Conservation (phyloP, 2,113 vertebrate genomes). For the Podarcis cretensis region DNA sequence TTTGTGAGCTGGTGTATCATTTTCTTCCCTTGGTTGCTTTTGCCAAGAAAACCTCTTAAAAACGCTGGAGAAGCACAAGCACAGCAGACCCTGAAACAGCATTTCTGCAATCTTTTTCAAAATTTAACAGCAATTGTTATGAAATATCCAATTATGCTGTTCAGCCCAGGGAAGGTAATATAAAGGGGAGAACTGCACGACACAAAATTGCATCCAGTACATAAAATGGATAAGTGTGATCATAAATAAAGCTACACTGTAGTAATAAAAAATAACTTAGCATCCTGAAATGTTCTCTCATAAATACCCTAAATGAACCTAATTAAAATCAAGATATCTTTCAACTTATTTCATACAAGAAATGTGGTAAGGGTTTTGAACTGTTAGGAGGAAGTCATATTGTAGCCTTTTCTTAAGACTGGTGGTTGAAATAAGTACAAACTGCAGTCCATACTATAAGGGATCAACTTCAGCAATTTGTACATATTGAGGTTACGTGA, state of each 20-base stretch:
- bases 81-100: not conserved
- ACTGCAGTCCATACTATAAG: slow-evolving; percentile 89
- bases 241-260: not conserved
- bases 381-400: not conserved
- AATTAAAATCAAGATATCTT: slow-evolving; percentile 19
- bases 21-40: not conserved
- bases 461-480: slow-evolving; percentile 88
- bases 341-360: not conserved
- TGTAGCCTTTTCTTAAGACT: slow-evolving; percentile 75
- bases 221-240: not conserved
- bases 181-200: not conserved
- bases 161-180: not conserved
- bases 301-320: slow-evolving; percentile 3
- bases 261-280: slow-evolving; percentile 6
- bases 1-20: not conserved
- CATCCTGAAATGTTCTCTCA: not conserved
- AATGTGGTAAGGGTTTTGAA: not conserved
- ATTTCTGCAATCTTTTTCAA: not conserved
- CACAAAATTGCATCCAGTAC: not conserved
- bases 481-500: slow-evolving; percentile 89
- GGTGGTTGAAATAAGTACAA: slow-evolving; percentile 82
- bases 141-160: not conserved
- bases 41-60: not conserved
- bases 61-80: not conserved
- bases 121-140: not conserved